Evolutionary conservation across 2,113 vertebrate species (phyloP).

Genomic region (Melanerpes aurifrons): DNA sequence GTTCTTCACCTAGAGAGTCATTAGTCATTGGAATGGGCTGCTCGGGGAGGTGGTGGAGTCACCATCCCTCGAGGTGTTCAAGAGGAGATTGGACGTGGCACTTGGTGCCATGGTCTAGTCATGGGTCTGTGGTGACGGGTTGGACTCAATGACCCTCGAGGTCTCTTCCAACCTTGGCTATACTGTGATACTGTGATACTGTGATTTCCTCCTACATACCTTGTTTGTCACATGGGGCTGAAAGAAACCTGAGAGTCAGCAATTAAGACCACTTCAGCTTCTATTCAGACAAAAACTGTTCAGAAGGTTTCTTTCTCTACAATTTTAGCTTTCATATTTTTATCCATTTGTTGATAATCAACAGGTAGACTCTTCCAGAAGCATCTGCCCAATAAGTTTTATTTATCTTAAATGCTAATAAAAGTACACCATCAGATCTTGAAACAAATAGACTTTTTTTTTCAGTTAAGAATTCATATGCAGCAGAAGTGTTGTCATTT

Average conservation of each 20-base stretch:
- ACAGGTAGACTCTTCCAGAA: neutral
- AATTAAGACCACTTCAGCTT: neutral
- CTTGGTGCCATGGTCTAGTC: too few relatives aligned
- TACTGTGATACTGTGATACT: too few relatives aligned
- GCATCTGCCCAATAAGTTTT: neutral
- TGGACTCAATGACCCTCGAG: too few relatives aligned
- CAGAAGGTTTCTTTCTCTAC: neutral
- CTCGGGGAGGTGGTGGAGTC: too few relatives aligned
- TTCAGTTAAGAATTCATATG: neutral
- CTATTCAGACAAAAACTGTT: neutral
- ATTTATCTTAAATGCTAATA: neutral
- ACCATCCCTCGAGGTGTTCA: too few relatives aligned
- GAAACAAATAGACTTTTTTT: neutral
- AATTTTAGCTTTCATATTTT: neutral
- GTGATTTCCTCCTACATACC: neutral
- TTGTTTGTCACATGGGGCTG: neutral
- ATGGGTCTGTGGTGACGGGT: too few relatives aligned
- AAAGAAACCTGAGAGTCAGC: neutral
- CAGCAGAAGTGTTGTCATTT: neutral
- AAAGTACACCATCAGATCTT: neutral
- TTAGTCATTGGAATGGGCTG: too few relatives aligned
- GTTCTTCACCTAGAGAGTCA: too few relatives aligned
- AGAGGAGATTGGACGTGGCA: too few relatives aligned
- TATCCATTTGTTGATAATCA: neutral
- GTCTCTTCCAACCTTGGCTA: too few relatives aligned